A percentile compares a stretch with the other conserved stretches of the same genome.
Conservation (phyloP, 2,113 vertebrate species). For the Chamaetylas fuelleborni region DNA sequence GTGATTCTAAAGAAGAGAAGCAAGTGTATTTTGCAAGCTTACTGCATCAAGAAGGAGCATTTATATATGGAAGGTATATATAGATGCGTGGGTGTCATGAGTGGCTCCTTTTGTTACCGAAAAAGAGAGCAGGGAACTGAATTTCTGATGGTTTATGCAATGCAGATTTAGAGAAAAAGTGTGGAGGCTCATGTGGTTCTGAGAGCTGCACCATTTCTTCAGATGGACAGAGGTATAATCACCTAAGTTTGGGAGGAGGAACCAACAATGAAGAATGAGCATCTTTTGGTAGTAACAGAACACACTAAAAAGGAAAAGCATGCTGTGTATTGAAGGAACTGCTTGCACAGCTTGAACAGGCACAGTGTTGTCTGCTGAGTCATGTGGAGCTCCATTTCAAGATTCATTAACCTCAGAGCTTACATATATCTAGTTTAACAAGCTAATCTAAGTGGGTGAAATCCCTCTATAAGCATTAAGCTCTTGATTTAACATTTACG, state of each 20-base stretch:
- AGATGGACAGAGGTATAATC: not conserved
- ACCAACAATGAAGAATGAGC: not conserved
- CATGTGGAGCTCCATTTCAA: not conserved
- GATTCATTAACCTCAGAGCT: slow-evolving; percentile 54
- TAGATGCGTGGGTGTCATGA: not conserved
- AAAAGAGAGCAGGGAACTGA: not conserved
- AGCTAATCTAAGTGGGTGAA: slow-evolving; percentile 22
- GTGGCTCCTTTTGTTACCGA: not conserved
- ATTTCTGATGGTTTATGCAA: slow-evolving; percentile 19
- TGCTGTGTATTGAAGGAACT: not conserved
- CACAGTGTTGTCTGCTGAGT: not conserved
- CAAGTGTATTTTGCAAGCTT: not conserved
- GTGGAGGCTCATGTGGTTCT: not conserved
- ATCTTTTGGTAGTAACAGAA: not conserved
- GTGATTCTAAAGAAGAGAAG: not conserved
- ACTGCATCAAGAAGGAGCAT: not conserved
- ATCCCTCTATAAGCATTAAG: slow-evolving; percentile 16
- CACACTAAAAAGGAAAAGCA: not conserved
- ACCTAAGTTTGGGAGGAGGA: not conserved
- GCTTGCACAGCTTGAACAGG: not conserved
- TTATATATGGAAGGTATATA: not conserved
- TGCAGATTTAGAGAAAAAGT: not conserved
- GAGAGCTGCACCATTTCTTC: not conserved
- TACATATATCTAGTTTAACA: slow-evolving; percentile 47
- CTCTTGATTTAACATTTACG: slow-evolving; percentile 16